Base-by-base conservation (phyloP, 1,140 invertebrate species). In the Drosophila nannoptera region DNA sequence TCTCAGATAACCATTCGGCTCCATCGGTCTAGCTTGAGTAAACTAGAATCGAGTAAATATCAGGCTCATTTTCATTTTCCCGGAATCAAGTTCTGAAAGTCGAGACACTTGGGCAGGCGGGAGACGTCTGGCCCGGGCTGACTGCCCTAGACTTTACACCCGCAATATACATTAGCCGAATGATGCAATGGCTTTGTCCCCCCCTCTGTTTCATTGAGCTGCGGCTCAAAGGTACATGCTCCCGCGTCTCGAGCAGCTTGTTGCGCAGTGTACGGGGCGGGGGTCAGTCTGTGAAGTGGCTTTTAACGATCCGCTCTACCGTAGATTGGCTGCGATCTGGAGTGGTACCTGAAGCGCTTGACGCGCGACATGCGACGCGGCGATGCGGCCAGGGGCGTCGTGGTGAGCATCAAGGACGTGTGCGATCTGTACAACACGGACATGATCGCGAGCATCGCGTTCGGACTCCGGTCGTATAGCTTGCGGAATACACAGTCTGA, bases 401-500 rank as follows among this genome's bases (percentile, higher is more conserved):
- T 76, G 0, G 36, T 91, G 0, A 90, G 91, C 42, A 49, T 91
- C 0, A 91, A 90, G 68, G 90, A 92, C 16, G 59, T 91, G 0
- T 90, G 88, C 35, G 90, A 90, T 6, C 89, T 92, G 35, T 93
- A 91, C 56, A 91, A 91, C 4, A 92, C 92, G 16, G 92, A 93
- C 72, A 91, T 92, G 49, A 93, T 93, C 35, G 91, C 92, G 5
- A 92, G 90, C 55, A 91, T 91, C 63, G 92, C 91, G 9, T 93
- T 92, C 66, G 93, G 92, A n/a, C 84, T 93, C 66, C 89, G 92
- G 56, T 90, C 91, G 12, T 91, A 92, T 43, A 90, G 90, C 4
- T 68, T 92, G n/a, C 87, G 89, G 22, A 89, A 92, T 55, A 89
- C 90, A 3, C 87, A 90, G 16, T 91, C 89, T 12, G 90, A 90